Evolutionary conservation across 2,113 vertebrate genomes (phyloP), one percentile per base, ranked within the genome.

Genomic region (Myanophis thanlyinensis): DNA sequence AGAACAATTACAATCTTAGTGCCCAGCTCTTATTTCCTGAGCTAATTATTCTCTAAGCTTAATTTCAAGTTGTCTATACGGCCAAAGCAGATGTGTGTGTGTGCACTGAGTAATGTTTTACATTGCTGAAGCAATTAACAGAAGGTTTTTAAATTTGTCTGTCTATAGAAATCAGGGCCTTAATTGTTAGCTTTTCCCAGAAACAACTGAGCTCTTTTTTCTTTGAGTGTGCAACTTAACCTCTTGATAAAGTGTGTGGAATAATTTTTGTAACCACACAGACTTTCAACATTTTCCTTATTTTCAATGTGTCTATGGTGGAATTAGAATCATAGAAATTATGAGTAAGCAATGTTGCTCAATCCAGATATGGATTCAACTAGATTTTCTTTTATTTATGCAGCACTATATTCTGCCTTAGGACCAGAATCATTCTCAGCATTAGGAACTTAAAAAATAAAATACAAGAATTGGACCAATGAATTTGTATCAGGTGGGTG

Each of bases 21-120:
- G 85, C 89, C 84, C 92, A 91, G 49, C 92, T 97, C 93, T 93
- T 93, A 20, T 94, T 95, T 94, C 92, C 91, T 86, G 86, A 89
- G 91, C 49, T 84, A 95, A 90, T 94, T 95, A 51, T 22, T 92
- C 94, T 85, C 93, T 54, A 92, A 40, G 35, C 8, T 67, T n/a
- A 92, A 44, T 53, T 95, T 85, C 0, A 0, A 73, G 73, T 53
- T 93, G 49, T 93, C 86, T 89, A 18, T 87, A 89, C 91, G 73
- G 54, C 2, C 0, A 51, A 91, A n/a, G 40, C 46, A 40, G 62
- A 44, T 3, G 84, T 67, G 44, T 46, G 30, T 49, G 12, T 56
- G 13, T 27, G 90, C 88, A n/a, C 80, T 91, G 85, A 87, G 5
- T 46, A 87, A 67, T 0, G 0, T 80, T 95, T 94, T 90, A n/a